Percentiles rank a stretch among this genome's conserved stretches.
Evolutionary conservation across 2,888 invertebrate species (phyloP).

Genomic region (Chrysolina oricalcia): DNA sequence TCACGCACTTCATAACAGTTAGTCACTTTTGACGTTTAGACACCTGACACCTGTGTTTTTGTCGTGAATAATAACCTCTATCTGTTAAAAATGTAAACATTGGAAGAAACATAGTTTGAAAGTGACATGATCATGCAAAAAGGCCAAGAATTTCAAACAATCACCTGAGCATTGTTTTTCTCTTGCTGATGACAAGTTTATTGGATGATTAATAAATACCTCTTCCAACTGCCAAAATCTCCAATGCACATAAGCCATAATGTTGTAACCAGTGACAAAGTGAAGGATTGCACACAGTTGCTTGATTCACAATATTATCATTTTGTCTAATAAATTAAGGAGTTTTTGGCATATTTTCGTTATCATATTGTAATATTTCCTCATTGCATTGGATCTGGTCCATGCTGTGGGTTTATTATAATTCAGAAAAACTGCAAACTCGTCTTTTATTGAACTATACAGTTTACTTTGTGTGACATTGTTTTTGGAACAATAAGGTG

Average conservation of each 20-base stretch:
- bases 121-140: neutral
- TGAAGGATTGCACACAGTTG: neutral
- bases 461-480: neutral
- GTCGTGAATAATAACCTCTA: neutral
- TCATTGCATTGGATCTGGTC: neutral
- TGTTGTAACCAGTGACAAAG: neutral
- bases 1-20: no score
- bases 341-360: slow-evolving; percentile 14
- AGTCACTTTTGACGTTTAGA: no score
- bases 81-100: slow-evolving; percentile 6
- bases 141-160: neutral
- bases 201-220: slow-evolving; percentile 25
- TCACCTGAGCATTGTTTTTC: slow-evolving; percentile 16
- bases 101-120: neutral
- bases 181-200: slow-evolving; percentile 25
- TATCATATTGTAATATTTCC: neutral
- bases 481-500: neutral
- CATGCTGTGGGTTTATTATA: slow-evolving; percentile 15
- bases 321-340: slow-evolving; percentile 1
- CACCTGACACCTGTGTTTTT: no score
- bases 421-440: slow-evolving; percentile 4
- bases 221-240: slow-evolving; percentile 14
- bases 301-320: neutral
- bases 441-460: neutral
- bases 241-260: neutral